Evolutionary conservation across 2,888 invertebrate species (phyloP), one percentile per base, ranked within the genome.

Genomic region (Xylocampa areola): DNA sequence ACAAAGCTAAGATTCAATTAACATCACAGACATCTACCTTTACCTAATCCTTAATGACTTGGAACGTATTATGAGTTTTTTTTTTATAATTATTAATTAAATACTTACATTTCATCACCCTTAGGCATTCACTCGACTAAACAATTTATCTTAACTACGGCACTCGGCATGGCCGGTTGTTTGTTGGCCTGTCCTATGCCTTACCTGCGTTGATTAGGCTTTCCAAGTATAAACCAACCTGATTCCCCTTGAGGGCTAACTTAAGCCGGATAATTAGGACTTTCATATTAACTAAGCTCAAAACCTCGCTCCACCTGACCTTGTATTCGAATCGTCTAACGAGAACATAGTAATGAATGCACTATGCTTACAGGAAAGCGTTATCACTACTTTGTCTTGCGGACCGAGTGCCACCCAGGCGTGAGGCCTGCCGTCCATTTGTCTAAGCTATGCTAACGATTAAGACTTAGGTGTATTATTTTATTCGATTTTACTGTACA

Each of bases 21-120:
- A 87, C 87, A 92, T 92, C 92, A 92, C 92, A 92, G 92, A 91
- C 86, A 87, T 79, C 90, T 91, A 92, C 85, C 55, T 85, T 81
- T 77, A 83, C 75, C 80, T 88, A 87, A 82, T 77, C 68, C 64
- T 77, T 81, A 84, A 85, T 89, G 86, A 89, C 82, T 83, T 81
- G 82, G 81, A 83, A 84, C 76, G 73, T 78, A 77, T 79, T 78
- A 80, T 84, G 89, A 91, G 88, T 89, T 90, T 88, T 76, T 70
- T 66, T 69, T 80, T 83, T 79, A 67, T 49, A 76, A 69, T 76
- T 69, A 74, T 71, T 76, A 76, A 63, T 76, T 81, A 84, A 21
- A n/a, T 30, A 32, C 74, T 75, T 81, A 80, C 71, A 74, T 57
- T 68, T 60, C 69, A 70, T 64, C 73, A 73, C 63, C 74, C 78